Percentiles rank a stretch among this genome's conserved stretches.
phyloP scores from a whole-genome alignment of 2,113 vertebrate genomes.

The Rhabdornis inornatus region DNA sequence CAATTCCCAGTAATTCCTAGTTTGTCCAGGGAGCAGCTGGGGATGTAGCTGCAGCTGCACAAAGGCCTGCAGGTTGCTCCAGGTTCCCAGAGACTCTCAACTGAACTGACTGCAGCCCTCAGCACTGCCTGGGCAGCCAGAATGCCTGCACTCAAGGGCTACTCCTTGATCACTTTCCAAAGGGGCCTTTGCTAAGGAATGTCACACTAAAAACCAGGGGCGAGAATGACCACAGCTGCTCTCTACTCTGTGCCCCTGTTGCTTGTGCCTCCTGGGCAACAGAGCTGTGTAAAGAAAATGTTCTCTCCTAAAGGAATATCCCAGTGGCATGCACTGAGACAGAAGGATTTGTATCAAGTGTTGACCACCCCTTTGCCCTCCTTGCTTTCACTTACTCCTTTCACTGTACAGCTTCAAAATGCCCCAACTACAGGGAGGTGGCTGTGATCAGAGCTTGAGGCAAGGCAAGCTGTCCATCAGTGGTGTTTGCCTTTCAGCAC shows the following conservation, averaged over 20 bases:
- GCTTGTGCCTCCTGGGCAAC: background rate
- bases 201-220: background rate
- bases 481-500: background rate
- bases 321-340: background rate
- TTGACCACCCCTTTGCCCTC: background rate
- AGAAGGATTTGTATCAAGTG: background rate
- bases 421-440: background rate
- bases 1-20: background rate
- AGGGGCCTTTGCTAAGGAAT: background rate
- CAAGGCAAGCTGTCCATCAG: background rate
- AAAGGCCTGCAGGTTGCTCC: background rate
- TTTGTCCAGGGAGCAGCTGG: background rate
- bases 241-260: background rate
- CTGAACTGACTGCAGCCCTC: background rate
- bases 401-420: background rate
- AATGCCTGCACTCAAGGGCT: accelerated
- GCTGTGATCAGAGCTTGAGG: background rate
- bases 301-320: background rate
- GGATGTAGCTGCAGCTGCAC: background rate
- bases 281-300: background rate
- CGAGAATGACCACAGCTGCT: background rate
- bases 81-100: background rate
- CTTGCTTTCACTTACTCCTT: background rate
- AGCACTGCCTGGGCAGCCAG: background rate
- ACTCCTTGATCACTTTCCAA: background rate